Base-by-base conservation (phyloP, 2,888 invertebrate species). In the Diploptera punctata region DNA sequence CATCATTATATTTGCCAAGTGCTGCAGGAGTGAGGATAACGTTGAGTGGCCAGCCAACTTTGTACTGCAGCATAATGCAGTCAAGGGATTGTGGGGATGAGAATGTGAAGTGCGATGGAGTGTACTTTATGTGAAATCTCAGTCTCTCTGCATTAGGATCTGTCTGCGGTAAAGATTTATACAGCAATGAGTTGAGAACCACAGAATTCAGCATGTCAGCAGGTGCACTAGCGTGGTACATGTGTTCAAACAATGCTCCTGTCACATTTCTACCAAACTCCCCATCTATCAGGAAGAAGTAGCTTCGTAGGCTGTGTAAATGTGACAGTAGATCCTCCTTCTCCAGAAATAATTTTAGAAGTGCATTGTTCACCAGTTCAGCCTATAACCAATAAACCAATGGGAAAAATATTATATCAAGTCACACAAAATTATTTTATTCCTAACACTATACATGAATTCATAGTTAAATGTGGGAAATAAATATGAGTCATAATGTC, bases 241-340 rank as follows among this genome's bases (percentile, higher is more conserved):
- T 61, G 38, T 60, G 57, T 0, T 86, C 84, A 76, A 92, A 92
- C 72, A 94, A 82, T 75, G 90, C 90, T 67, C 89, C 87, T 43
- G 91, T 92, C 18, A 94, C 88, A 76, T 89, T 89, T 38, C 88
- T 87, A 0, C 90, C 90, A 81, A 93, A 94, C 81, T 93, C 93
- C 0, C 93, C 93, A 77, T 94, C 93, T 85, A 93, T 86, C 26
- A 93, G 80, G 77, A 94, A 93, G 80, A 91, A 94, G 78, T 91
- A 93, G 79, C 91, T 90, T 60, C 92, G 87, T n/a, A 94, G 81
- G 80, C 90, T 91, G 57, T 88, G 87, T 76, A 93, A 84, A 82
- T 94, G 93, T 21, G 89, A 87, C 47, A 93, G 85, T 80, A 91
- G 87, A 67, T 91, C 88, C 19, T 90, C 83, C 74, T 91, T 88